These are phyloP conservation scores for Cotesia vestalis DNA, from an alignment of 1,140 invertebrate genomes.

Conservation along the genomic window DNA sequence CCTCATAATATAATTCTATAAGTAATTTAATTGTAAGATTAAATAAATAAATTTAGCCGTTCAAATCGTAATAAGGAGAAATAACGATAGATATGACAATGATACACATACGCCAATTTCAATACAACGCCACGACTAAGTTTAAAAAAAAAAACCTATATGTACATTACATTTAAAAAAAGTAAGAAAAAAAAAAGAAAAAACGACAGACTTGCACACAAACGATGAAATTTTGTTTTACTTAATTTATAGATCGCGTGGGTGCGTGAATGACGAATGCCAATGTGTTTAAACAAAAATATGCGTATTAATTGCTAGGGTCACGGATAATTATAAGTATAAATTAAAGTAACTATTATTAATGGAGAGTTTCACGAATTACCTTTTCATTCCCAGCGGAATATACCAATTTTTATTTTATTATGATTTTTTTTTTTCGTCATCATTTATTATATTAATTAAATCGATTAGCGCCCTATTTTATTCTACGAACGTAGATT, in stretches of 20 bases:
- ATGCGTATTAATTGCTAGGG: neutral
- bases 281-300: conserved; percentile 6
- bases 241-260: conserved; percentile 30
- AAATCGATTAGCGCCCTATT: conserved; percentile 26
- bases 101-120: conserved; percentile 21
- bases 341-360: conserved; percentile 13
- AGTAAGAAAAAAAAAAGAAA: neutral
- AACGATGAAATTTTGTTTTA: conserved; percentile 33
- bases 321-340: neutral
- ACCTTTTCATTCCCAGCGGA: conserved; percentile 6
- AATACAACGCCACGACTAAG: conserved; percentile 20
- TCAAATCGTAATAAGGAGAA: conserved; percentile 15
- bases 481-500: conserved; percentile 27
- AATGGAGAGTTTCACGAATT: neutral
- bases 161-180: conserved; percentile 16
- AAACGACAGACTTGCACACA: conserved; percentile 8
- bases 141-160: conserved; percentile 3
- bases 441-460: neutral
- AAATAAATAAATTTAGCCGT: neutral
- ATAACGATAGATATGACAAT: conserved; percentile 16
- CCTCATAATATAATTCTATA: neutral
- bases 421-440: neutral
- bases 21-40: conserved; percentile 16
- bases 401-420: neutral
- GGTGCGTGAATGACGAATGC: conserved; percentile 7